Percentiles rank a stretch among this genome's conserved stretches.
Evolutionary conservation across 2,888 invertebrate genomes (phyloP).

Genomic region (Thereva nobilitata): DNA sequence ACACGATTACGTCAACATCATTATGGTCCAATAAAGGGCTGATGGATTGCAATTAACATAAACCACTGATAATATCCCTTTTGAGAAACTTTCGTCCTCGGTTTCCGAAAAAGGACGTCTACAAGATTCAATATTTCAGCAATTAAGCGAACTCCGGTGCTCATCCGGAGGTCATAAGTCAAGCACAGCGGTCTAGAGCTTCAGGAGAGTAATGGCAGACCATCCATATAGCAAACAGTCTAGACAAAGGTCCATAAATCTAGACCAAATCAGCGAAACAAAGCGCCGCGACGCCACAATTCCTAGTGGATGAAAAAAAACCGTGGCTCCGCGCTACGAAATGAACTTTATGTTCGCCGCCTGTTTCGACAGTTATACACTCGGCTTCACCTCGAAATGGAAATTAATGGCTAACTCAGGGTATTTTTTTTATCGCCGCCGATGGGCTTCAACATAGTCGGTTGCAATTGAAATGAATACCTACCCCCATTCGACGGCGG

Average conservation of each 20-base stretch:
- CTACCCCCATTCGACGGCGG: too few relatives aligned
- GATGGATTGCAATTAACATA: slow-evolving; percentile 30
- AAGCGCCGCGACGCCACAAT: neutral
- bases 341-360: neutral
- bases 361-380: slow-evolving; percentile 1
- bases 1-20: slow-evolving; percentile 39
- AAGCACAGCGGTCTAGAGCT: too few relatives aligned
- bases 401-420: slow-evolving; percentile 4
- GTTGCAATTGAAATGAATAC: too few relatives aligned
- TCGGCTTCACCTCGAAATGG: slow-evolving; percentile 14
- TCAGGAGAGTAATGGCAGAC: too few relatives aligned
- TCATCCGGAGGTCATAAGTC: too few relatives aligned
- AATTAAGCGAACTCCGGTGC: too few relatives aligned
- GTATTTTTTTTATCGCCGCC: slow-evolving; percentile 8
- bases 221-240: neutral
- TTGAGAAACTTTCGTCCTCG: too few relatives aligned
- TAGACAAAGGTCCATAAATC: slow-evolving; percentile 20
- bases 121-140: too few relatives aligned
- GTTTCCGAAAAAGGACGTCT: too few relatives aligned
- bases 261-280: slow-evolving; percentile 11
- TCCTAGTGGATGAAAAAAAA: too few relatives aligned
- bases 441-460: too few relatives aligned
- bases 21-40: slow-evolving; percentile 35
- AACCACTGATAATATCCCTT: neutral
- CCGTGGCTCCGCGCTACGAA: too few relatives aligned